Conservation (phyloP, 2,113 vertebrate species). For the Ammospiza caudacuta region DNA sequence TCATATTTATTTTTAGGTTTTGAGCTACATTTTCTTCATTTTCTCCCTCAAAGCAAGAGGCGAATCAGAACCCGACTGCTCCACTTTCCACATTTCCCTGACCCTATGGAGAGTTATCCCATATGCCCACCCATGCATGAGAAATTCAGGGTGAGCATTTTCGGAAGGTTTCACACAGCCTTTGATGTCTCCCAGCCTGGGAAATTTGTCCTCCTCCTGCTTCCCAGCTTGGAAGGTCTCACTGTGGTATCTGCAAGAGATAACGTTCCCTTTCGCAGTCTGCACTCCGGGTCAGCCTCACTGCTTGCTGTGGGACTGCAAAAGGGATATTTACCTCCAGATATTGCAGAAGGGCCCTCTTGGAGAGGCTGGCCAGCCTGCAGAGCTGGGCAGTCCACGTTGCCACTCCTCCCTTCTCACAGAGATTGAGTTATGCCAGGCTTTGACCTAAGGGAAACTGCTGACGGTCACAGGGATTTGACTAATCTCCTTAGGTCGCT, state of each 20-base stretch:
- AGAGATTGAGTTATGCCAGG: constrained; percentile 66
- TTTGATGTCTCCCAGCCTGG: constrained; percentile 68
- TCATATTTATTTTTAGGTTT: constrained; percentile 34
- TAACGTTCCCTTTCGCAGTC: constrained; percentile 10
- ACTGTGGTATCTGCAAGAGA: constrained; percentile 57
- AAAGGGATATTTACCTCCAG: background rate
- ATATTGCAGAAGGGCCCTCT: background rate
- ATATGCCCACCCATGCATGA: constrained; percentile 59
- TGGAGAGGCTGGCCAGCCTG: background rate
- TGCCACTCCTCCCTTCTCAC: constrained; percentile 41
- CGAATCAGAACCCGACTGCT: background rate
- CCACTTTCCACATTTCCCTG: background rate
- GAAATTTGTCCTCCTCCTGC: constrained; percentile 47
- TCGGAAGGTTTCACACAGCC: constrained; percentile 64
- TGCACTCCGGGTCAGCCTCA: background rate
- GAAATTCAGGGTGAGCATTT: constrained; percentile 57
- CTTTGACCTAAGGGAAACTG: constrained; percentile 66
- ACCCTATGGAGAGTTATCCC: constrained; percentile 44
- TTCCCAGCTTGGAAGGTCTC: constrained; percentile 61
- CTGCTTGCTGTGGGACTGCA: background rate
- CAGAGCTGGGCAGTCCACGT: background rate
- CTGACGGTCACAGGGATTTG: constrained; percentile 60
- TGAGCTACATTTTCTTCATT: constrained; percentile 18
- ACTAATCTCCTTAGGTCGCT: constrained; percentile 56
- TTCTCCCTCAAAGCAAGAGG: constrained; percentile 2